phyloP scores from a whole-genome alignment of 2,888 invertebrate species.

The Ormyrus rosae region DNA sequence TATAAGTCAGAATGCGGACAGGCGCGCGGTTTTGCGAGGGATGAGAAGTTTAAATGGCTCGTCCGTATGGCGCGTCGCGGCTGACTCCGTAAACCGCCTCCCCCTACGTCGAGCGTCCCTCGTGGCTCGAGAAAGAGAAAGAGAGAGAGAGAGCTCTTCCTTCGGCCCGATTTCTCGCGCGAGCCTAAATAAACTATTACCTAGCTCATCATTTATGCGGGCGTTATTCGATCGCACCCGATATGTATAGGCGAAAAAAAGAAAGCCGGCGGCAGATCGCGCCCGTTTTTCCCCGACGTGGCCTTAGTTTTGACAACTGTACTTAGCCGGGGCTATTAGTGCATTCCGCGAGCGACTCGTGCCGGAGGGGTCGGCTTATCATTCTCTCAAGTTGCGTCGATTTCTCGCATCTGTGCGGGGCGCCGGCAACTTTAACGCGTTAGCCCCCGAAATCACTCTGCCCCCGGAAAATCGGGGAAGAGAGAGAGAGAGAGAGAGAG shows the following conservation, averaged over 20 bases:
- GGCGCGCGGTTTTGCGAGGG: constrained; percentile 73
- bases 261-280: no score
- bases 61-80: constrained; percentile 74
- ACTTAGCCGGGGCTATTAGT: not conserved
- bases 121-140: constrained; percentile 18
- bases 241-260: no score
- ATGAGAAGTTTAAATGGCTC: constrained; percentile 76
- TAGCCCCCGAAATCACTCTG: constrained; percentile 34
- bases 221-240: not conserved
- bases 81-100: constrained; percentile 7
- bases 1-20: constrained; percentile 76
- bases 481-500: not conserved
- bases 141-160: not conserved
- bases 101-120: constrained; percentile 42
- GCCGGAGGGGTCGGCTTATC: constrained; percentile 59
- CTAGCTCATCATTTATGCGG: constrained; percentile 48
- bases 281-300: not conserved
- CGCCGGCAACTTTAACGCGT: constrained; percentile 49
- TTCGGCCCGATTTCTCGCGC: constrained; percentile 45
- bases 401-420: constrained; percentile 74
- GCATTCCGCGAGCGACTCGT: not conserved
- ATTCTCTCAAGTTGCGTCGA: constrained; percentile 73
- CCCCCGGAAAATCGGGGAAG: not conserved
- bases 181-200: constrained; percentile 34
- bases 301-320: not conserved